Base-by-base conservation (phyloP, 2,113 vertebrate species). In the Periophthalmus modestus region DNA sequence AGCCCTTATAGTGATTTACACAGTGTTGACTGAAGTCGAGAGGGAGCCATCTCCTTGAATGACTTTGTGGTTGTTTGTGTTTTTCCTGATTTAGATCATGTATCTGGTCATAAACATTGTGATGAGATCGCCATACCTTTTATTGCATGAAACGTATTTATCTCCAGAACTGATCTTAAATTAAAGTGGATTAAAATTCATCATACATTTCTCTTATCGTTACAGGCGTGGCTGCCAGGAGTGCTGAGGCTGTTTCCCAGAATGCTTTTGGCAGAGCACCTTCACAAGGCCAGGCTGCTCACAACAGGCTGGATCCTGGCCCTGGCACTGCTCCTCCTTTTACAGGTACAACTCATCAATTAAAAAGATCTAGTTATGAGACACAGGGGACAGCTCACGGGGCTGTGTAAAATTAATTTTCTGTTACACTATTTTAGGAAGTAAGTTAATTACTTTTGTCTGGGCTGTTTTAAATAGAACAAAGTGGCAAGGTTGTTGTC, bases 261-360 rank as follows among this genome's bases (percentile, higher is more conserved):
- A 76, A 90, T 92, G 86, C 85, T 69, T 2, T 73, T 85, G 72
- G 68, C 69, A 55, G 73, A 24, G 78, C 85, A 91, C 43, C 69
- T 59, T 77, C 69, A 50, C 82, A 34, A 77, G 76, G 80, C 82
- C 78, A 68, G 66, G 36, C 82, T 69, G 89, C 59, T 79, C 59
- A 66, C 70, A 71, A 55, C 50, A 65, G 66, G 77, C 74, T 86
- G 77, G 85, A 74, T 91, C 46, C 34, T 93, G 66, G 80, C 81
- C 57, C 74, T 91, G 80, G 74, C 85, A 77, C 76, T 92, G 57
- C 79, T 88, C 80, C 65, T 92, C 28, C 71, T 73, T 78, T 77
- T 91, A 21, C 91, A 91, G 91, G 91, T 92, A 89, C 81, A 68
- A 79, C 33, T 2, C 33, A 52, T 73, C 9, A 0, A 23, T 67